Evolutionary conservation across 2,113 vertebrate genomes (phyloP).

Genomic region (Psittacula cyanocephala): DNA sequence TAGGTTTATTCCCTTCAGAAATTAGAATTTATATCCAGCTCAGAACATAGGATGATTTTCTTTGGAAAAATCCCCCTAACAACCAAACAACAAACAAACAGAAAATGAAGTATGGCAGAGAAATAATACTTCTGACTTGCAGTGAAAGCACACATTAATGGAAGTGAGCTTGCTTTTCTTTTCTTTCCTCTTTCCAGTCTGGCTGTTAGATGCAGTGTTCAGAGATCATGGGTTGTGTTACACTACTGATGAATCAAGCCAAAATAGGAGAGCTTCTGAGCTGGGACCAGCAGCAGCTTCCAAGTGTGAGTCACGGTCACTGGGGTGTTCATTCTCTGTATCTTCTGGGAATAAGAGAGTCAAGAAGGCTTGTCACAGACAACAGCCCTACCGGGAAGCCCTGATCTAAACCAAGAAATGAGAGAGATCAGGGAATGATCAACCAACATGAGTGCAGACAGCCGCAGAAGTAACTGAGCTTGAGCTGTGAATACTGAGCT

Average conservation of each 20-base stretch:
- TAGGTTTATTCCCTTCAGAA: neutral
- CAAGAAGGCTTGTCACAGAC: neutral
- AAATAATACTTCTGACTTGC: neutral
- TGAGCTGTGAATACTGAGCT: neutral
- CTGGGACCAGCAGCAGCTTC: neutral
- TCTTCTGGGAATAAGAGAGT: conserved; percentile 40
- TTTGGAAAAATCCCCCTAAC: neutral
- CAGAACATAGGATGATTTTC: neutral
- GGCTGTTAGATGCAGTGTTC: neutral
- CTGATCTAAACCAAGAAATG: neutral
- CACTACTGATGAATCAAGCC: neutral
- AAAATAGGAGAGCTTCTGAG: neutral
- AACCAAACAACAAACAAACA: neutral
- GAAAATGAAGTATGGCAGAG: neutral
- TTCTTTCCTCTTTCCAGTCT: neutral
- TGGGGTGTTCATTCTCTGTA: neutral
- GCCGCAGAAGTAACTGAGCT: neutral
- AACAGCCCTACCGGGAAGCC: neutral
- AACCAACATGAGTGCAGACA: neutral
- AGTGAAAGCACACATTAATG: neutral
- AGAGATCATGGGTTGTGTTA: neutral
- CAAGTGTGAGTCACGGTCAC: neutral
- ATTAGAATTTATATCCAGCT: neutral
- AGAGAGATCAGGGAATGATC: neutral
- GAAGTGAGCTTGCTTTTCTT: neutral